phyloP scores from a whole-genome alignment of 2,113 vertebrate species.

The Telmatochromis sp. region DNA sequence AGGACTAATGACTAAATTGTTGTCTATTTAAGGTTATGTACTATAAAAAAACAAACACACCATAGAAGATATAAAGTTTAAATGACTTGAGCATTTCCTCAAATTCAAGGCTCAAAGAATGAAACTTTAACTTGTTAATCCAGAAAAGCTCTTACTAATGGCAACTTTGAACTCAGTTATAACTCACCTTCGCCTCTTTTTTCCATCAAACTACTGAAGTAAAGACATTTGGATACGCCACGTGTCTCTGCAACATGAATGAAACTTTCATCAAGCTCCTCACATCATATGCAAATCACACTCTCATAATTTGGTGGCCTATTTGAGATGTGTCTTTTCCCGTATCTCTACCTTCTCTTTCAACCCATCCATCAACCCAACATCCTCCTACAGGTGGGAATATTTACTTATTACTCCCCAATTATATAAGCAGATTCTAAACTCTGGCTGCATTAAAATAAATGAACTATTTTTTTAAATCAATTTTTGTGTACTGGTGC shows the following conservation, averaged over 20 bases:
- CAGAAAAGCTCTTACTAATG: not conserved
- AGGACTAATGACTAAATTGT: not conserved
- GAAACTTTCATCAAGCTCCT: not conserved
- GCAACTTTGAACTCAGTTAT: not conserved
- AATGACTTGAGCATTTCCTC: not conserved
- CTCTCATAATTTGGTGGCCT: not conserved
- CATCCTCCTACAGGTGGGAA: not conserved
- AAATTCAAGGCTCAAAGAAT: not conserved
- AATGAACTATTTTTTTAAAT: not conserved
- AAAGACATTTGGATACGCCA: not conserved
- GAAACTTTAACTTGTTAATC: not conserved
- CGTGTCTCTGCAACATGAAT: fast-evolving
- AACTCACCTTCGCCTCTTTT: not conserved
- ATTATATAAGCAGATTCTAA: not conserved
- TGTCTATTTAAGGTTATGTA: not conserved
- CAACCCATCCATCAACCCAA: not conserved
- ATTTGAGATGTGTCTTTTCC: not conserved
- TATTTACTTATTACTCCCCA: not conserved
- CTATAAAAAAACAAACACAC: not conserved
- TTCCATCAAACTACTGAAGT: not conserved
- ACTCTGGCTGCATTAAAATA: not conserved
- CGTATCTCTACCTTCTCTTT: not conserved
- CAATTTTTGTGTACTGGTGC: not conserved
- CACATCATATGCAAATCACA: not conserved
- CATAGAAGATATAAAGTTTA: not conserved